These are phyloP conservation scores for Hymenopus coronatus DNA, from an alignment of 2,888 invertebrate species.

Conservation along the genomic window DNA sequence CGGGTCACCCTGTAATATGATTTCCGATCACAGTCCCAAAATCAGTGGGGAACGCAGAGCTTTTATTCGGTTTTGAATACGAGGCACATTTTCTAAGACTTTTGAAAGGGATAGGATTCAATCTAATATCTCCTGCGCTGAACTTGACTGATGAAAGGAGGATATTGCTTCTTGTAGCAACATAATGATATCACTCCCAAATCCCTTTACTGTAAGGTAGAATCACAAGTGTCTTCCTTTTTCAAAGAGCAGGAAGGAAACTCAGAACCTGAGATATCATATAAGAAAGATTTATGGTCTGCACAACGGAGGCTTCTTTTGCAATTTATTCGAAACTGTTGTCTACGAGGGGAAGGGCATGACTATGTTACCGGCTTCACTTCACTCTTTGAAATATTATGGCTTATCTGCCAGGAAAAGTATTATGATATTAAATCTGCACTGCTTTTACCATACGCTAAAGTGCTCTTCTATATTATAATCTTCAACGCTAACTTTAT, in stretches of 20 bases:
- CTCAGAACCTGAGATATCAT: neutral
- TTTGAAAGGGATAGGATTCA: neutral
- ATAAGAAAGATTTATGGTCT: neutral
- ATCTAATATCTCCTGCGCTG: neutral
- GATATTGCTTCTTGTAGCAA: neutral
- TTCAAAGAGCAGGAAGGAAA: neutral
- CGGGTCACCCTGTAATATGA: neutral
- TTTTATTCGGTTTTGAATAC: neutral
- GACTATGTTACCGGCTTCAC: neutral
- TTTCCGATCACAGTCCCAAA: neutral
- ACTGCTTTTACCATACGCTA: neutral
- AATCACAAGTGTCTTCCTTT: neutral
- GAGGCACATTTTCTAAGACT: neutral
- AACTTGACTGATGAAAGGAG: neutral
- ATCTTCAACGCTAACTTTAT: too few relatives aligned
- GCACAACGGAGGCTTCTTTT: neutral
- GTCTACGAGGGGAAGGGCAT: neutral
- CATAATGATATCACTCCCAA: neutral
- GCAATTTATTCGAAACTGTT: neutral
- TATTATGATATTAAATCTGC: neutral
- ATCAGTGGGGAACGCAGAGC: neutral
- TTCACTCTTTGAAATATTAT: neutral
- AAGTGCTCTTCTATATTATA: neutral
- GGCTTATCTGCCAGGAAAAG: too few relatives aligned
- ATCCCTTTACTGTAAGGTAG: neutral